phyloP scores from a whole-genome alignment of 2,113 vertebrate genomes.

The Lepidothrix coronata region DNA sequence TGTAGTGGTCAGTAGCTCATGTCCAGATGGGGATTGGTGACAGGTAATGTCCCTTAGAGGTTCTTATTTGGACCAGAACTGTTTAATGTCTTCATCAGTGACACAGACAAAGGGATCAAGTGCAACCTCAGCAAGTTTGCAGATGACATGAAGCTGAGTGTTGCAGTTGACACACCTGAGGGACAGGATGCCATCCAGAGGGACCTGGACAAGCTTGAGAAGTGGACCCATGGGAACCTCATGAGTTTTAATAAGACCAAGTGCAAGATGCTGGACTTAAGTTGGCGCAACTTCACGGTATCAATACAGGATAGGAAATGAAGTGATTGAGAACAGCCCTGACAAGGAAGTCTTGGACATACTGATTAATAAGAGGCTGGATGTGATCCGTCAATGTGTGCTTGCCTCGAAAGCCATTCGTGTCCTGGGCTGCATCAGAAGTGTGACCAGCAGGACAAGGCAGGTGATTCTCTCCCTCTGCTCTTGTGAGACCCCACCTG shows the following conservation, averaged over 20 bases:
- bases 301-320: not conserved
- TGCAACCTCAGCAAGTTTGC: not conserved
- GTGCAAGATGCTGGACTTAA: not conserved
- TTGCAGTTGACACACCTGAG: not conserved
- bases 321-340: not conserved
- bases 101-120: not conserved
- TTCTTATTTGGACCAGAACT: not conserved
- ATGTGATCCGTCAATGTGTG: not conserved
- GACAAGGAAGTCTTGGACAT: fast-evolving
- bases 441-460: not conserved
- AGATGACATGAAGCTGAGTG: not conserved
- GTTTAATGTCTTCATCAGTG: not conserved
- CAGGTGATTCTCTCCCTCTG: not conserved
- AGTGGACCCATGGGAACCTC: not conserved
- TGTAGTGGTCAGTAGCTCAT: not conserved
- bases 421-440: not conserved
- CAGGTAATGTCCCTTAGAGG: no score
- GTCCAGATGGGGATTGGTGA: not conserved
- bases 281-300: not conserved
- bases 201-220: not conserved
- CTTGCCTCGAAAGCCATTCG: fast-evolving
- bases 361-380: not conserved
- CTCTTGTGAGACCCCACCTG: not conserved
- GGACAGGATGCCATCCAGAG: not conserved
- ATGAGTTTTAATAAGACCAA: not conserved